These are phyloP conservation scores for Pristionchus arcanus DNA, from an alignment of 2,888 invertebrate genomes.

Conservation along the genomic window DNA sequence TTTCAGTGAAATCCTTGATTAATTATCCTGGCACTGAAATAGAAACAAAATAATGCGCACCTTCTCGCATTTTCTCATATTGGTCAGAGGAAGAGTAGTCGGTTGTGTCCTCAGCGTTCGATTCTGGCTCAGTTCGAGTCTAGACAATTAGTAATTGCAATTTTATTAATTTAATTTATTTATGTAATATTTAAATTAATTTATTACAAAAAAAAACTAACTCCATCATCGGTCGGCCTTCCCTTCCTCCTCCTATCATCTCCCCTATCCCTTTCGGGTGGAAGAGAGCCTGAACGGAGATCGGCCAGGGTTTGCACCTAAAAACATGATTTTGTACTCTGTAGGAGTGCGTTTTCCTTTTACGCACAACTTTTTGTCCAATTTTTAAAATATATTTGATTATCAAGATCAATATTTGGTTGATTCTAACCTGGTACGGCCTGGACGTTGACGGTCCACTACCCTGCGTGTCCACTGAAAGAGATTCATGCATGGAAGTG, in stretches of 20 bases:
- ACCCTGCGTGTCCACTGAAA: neutral
- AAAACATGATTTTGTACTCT: neutral
- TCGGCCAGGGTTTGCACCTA: constrained; percentile 74
- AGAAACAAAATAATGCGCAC: neutral
- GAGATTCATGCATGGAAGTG: constrained; percentile 39
- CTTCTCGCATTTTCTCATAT: constrained; percentile 55
- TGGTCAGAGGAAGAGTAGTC: constrained; percentile 77
- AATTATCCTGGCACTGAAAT: too few relatives aligned
- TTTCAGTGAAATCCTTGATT: too few relatives aligned
- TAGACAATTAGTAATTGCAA: too few relatives aligned
- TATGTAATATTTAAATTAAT: too few relatives aligned
- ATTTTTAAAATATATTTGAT: too few relatives aligned
- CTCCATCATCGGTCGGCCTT: constrained; percentile 51
- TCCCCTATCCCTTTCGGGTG: constrained; percentile 62
- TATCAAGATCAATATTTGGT: too few relatives aligned
- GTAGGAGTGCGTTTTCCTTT: too few relatives aligned
- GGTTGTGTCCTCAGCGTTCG: constrained; percentile 77
- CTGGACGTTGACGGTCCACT: constrained; percentile 21
- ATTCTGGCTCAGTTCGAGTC: constrained; percentile 75
- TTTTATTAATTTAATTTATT: too few relatives aligned
- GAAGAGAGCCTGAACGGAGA: constrained; percentile 73
- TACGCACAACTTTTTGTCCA: too few relatives aligned
- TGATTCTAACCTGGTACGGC: constrained; percentile 51
- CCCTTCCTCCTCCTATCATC: constrained; percentile 58
- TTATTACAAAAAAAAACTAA: neutral